These are phyloP conservation scores for Troides oblongomaculatus DNA, from an alignment of 2,888 invertebrate genomes.

Conservation along the genomic window DNA sequence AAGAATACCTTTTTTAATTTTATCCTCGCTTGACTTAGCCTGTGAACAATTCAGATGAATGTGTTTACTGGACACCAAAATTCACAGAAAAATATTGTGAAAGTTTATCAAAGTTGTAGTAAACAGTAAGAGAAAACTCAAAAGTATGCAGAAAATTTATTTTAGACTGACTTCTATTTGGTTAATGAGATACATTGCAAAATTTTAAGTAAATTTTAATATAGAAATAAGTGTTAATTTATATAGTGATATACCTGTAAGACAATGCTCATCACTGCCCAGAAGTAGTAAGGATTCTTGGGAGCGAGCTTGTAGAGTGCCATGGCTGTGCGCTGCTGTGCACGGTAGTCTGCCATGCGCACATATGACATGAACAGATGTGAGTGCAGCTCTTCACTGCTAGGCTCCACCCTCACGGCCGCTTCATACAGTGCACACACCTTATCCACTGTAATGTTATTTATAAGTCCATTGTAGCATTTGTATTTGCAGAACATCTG, in stretches of 20 bases:
- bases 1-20: slow-evolving; percentile 83
- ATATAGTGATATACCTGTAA: slow-evolving; percentile 84
- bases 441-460: slow-evolving; percentile 85
- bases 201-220: background rate
- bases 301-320: slow-evolving; percentile 93
- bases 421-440: slow-evolving; percentile 94
- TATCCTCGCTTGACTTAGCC: slow-evolving; percentile 73
- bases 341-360: slow-evolving; percentile 91
- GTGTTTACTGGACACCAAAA: too few species aligned
- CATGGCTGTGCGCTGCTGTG: slow-evolving; percentile 94
- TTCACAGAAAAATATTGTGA: too few species aligned
- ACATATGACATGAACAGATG: slow-evolving; percentile 98
- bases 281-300: slow-evolving; percentile 98
- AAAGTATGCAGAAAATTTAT: background rate
- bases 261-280: slow-evolving; percentile 98
- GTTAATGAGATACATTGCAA: background rate
- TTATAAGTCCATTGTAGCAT: too few species aligned
- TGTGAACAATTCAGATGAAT: slow-evolving; percentile 34
- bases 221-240: background rate
- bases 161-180: background rate
- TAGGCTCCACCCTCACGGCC: slow-evolving; percentile 91
- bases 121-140: background rate
- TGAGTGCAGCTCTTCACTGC: slow-evolving; percentile 94
- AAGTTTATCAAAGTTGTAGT: background rate
- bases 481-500: too few species aligned